Percentiles rank a stretch among this genome's conserved stretches.
Conservation (phyloP, 2,888 invertebrate genomes). For the Patella caerulea region DNA sequence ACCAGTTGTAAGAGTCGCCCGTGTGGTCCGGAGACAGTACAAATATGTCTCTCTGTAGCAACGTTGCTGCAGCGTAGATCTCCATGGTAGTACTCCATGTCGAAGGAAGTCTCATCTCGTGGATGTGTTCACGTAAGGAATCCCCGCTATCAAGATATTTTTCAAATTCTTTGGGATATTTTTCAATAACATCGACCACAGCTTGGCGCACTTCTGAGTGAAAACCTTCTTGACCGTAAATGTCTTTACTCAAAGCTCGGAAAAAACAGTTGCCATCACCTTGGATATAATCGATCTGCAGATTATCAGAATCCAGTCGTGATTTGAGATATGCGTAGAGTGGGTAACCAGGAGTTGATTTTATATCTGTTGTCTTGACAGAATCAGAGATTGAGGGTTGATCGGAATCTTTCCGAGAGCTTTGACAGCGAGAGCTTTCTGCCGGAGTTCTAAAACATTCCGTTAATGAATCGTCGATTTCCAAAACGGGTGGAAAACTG, state of each 20-base stretch:
- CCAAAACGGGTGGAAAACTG: not conserved
- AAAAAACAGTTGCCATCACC: conserved; percentile 66
- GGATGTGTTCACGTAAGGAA: conserved; percentile 46
- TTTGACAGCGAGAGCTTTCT: not conserved
- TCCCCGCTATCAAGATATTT: conserved; percentile 50
- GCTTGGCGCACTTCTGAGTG: conserved; percentile 56
- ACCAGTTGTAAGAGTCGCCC: conserved; percentile 53
- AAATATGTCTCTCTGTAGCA: conserved; percentile 55
- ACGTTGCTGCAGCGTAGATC: conserved; percentile 60
- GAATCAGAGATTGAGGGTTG: not conserved
- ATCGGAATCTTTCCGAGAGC: not conserved
- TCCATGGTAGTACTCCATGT: conserved; percentile 62
- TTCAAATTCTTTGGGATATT: conserved; percentile 53
- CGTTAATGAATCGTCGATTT: not conserved
- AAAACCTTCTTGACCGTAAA: conserved; percentile 55
- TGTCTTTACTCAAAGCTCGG: conserved; percentile 58
- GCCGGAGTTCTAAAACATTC: not conserved
- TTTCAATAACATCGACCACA: conserved; percentile 54
- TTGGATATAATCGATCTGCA: conserved; percentile 56
- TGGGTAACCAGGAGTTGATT: conserved; percentile 43
- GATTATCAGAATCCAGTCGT: conserved; percentile 40
- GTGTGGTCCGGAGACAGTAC: conserved; percentile 57
- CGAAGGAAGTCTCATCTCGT: conserved; percentile 46
- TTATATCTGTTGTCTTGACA: conserved; percentile 21
- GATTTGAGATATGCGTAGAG: conserved; percentile 46